phyloP scores from a whole-genome alignment of 1,140 invertebrate species.

The Scaptomyza pallida region DNA sequence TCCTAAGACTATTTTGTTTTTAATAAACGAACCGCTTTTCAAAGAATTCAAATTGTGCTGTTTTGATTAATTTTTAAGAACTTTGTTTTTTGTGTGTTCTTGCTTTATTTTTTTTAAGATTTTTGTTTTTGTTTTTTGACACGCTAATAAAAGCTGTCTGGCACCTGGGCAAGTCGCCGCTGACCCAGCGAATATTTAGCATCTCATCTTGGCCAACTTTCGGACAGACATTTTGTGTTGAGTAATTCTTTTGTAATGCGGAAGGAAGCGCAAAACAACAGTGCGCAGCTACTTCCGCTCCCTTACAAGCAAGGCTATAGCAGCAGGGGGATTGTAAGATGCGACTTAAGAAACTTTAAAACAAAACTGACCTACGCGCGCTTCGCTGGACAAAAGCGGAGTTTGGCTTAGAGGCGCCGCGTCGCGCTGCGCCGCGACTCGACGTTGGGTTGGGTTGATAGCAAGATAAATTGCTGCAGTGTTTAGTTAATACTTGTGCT shows the following conservation, averaged over 20 bases:
- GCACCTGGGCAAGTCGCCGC: conserved; percentile 16
- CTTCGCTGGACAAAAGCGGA: conserved; percentile 18
- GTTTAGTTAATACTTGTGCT: conserved; percentile 76
- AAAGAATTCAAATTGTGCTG: neutral
- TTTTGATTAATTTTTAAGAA: neutral
- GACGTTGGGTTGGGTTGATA: neutral
- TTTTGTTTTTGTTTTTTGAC: conserved; percentile 15
- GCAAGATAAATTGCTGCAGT: conserved; percentile 77
- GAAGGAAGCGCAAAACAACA: conserved; percentile 75
- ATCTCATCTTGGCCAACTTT: conserved; percentile 51
- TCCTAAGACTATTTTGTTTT: conserved; percentile 14
- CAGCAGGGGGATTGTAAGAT: conserved; percentile 1
- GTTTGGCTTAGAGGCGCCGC: conserved; percentile 18
- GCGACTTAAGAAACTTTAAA: conserved; percentile 61
- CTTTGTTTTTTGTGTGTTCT: neutral
- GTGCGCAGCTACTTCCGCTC: conserved; percentile 56
- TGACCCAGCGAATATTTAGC: conserved; percentile 27
- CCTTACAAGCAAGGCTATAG: no score
- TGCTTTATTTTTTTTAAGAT: conserved; percentile 1
- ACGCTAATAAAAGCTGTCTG: conserved; percentile 23
- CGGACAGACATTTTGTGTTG: conserved; percentile 71
- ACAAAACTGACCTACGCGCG: conserved; percentile 69
- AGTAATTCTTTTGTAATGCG: conserved; percentile 81
- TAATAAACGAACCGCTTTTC: conserved; percentile 6
- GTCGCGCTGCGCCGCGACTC: no score